These are phyloP conservation scores for Chaetophractus vellerosus DNA, from an alignment of 2,797 vertebrate genomes.

Conservation along the genomic window DNA sequence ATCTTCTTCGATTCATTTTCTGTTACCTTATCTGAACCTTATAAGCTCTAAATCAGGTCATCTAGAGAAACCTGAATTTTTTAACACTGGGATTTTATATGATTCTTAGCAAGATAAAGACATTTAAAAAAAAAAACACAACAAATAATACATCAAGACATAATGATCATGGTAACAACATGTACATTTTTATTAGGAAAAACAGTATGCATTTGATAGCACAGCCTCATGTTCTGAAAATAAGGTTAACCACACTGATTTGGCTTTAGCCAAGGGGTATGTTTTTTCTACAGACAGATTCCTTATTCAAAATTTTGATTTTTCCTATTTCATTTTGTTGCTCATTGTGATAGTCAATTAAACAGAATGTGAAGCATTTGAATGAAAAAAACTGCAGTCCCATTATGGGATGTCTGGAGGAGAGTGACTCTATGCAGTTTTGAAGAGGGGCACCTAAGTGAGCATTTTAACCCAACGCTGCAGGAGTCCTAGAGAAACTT, in stretches of 20 bases:
- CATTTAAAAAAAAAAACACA: not conserved
- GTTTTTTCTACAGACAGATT: constrained; percentile 10
- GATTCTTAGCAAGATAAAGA: constrained; percentile 33
- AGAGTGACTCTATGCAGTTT: constrained; percentile 6
- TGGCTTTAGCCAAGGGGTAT: not conserved
- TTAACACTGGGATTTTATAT: constrained; percentile 42
- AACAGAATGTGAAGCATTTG: constrained; percentile 20
- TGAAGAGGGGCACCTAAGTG: constrained; percentile 3
- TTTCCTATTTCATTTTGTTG: constrained; percentile 37
- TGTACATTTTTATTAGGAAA: not conserved
- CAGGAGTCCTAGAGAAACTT: constrained; percentile 15
- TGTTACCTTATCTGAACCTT: constrained; percentile 14
- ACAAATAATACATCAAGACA: not conserved
- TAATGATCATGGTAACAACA: constrained; percentile 31
- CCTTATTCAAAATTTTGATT: constrained; percentile 51
- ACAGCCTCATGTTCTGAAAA: constrained; percentile 34
- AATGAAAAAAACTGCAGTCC: not conserved
- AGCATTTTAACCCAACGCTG: constrained; percentile 26
- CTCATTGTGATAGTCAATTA: constrained; percentile 9
- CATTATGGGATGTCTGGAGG: constrained; percentile 9
- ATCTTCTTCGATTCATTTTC: constrained; percentile 50
- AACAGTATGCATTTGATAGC: not conserved
- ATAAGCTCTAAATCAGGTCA: constrained; percentile 49
- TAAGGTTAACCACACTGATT: constrained; percentile 50
- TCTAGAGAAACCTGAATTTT: constrained; percentile 35